A percentile compares a stretch with the other conserved stretches of the same genome.
Conservation (phyloP, 2,113 vertebrate species). For the Pangasianodon gigas region DNA sequence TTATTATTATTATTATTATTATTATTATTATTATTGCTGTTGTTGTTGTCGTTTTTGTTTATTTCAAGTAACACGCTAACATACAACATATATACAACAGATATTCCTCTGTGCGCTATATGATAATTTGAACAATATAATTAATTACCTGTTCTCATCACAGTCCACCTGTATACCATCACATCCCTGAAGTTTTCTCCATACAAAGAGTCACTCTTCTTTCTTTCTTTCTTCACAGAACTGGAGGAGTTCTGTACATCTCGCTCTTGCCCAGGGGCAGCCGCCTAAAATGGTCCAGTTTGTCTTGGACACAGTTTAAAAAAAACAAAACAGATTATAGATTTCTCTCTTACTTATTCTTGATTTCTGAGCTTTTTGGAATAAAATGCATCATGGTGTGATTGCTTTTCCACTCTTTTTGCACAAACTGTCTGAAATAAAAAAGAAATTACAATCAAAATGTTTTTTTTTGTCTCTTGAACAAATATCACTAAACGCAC, state of each 20-base stretch:
- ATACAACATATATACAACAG: background rate
- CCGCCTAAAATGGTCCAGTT: background rate
- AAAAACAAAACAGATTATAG: background rate
- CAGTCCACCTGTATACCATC: background rate
- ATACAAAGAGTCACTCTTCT: background rate
- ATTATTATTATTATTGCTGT: no score
- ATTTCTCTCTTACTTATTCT: background rate
- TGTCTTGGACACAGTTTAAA: background rate
- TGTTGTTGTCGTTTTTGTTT: background rate
- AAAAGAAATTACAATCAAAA: background rate
- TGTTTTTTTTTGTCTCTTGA: background rate
- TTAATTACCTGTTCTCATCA: background rate
- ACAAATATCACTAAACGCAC: background rate
- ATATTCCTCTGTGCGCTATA: background rate
- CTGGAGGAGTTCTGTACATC: slow-evolving; percentile 32
- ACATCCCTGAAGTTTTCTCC: background rate
- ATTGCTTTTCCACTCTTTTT: background rate
- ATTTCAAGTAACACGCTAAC: background rate
- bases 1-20: no score
- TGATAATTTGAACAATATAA: background rate
- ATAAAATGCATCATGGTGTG: background rate
- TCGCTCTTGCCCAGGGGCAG: background rate
- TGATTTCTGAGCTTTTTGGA: background rate
- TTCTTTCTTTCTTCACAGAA: slow-evolving; percentile 32
- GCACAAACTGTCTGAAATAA: background rate